phyloP scores from a whole-genome alignment of 2,113 vertebrate species.

The Cynopterus brachyotis region DNA sequence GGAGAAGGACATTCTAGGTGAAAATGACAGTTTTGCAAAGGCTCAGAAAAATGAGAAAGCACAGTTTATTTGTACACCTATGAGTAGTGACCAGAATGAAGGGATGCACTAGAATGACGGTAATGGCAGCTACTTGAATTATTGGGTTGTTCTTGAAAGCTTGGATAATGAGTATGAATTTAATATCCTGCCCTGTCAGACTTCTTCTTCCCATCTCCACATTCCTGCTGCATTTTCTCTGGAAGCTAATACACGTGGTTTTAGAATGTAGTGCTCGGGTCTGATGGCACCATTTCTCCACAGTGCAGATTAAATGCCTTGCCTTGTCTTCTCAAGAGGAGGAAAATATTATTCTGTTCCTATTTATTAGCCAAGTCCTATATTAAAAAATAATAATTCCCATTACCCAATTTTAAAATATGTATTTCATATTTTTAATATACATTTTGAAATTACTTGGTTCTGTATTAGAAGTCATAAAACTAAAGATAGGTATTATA shows the following conservation, averaged over 20 bases:
- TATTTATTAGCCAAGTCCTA: constrained; percentile 71
- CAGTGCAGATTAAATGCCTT: neutral
- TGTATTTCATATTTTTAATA: constrained; percentile 80
- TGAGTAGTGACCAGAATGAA: neutral
- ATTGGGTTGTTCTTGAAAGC: neutral
- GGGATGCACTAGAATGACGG: neutral
- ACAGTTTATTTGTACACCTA: neutral
- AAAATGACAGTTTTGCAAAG: neutral
- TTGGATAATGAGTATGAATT: neutral
- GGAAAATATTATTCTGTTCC: neutral
- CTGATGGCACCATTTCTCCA: neutral
- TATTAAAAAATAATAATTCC: constrained; percentile 84
- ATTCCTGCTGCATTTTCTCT: neutral
- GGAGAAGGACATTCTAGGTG: neutral
- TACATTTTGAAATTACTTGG: constrained; percentile 81
- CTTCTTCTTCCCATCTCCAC: no score
- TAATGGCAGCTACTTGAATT: neutral
- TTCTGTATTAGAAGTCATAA: constrained; percentile 80
- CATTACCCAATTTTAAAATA: constrained; percentile 80
- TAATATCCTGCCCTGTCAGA: neutral
- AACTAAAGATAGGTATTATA: constrained; percentile 85
- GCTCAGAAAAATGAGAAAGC: neutral
- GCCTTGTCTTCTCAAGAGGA: neutral
- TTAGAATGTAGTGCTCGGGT: rapidly evolving
- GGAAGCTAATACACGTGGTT: neutral